These are phyloP conservation scores for Scaptomyza montana DNA, from an alignment of 1,140 invertebrate species.

Conservation along the genomic window DNA sequence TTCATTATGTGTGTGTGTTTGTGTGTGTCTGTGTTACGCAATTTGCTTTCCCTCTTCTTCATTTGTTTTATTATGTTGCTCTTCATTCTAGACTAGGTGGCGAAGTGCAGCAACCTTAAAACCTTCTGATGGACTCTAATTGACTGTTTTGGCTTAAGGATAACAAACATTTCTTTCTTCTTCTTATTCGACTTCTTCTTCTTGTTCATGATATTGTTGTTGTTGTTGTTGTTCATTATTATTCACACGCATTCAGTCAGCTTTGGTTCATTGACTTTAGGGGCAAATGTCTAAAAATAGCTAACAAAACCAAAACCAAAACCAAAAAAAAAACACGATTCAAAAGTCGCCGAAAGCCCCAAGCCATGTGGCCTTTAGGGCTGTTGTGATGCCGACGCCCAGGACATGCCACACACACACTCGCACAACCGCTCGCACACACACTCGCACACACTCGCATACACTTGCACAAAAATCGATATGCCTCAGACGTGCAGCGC, in stretches of 20 bases:
- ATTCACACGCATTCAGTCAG: constrained; percentile 3
- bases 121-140: constrained; percentile 14
- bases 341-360: constrained; percentile 40
- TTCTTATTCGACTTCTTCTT: neutral
- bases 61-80: neutral
- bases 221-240: neutral
- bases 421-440: constrained; percentile 15
- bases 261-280: constrained; percentile 46
- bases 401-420: constrained; percentile 36
- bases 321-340: constrained; percentile 14
- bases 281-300: constrained; percentile 46
- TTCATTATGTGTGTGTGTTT: neutral
- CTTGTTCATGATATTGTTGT: neutral
- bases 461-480: constrained; percentile 69
- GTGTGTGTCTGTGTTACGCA: constrained; percentile 34
- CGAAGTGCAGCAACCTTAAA: constrained; percentile 14
- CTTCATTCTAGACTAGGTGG: constrained; percentile 1
- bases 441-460: constrained; percentile 20
- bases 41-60: constrained; percentile 27
- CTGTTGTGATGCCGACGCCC: constrained; percentile 54
- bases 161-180: neutral
- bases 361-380: constrained; percentile 49
- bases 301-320: neutral
- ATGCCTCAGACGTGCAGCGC: constrained; percentile 72
- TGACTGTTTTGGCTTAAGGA: constrained; percentile 7